Conservation (phyloP, 2,797 vertebrate genomes). For the Semaprochilodus insignis region DNA sequence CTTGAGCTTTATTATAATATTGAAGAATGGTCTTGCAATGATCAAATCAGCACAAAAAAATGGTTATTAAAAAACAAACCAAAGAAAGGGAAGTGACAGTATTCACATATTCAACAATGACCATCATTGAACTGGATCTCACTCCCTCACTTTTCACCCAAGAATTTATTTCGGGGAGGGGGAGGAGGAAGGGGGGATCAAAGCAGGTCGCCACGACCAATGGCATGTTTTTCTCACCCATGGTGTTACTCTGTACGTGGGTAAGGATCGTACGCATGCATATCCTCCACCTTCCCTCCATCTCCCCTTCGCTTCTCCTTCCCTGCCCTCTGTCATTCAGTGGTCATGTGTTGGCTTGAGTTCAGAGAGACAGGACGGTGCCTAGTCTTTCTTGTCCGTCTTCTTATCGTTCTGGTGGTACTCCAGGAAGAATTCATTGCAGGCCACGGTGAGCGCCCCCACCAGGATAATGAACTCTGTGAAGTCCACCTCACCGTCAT, state of each 20-base stretch:
- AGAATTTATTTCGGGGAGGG: constrained; percentile 15
- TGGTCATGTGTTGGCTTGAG: constrained; percentile 51
- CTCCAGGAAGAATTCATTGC: constrained; percentile 85
- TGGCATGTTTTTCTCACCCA: constrained; percentile 17
- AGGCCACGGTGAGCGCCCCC: constrained; percentile 83
- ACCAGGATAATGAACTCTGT: constrained; percentile 84
- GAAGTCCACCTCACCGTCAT: constrained; percentile 84
- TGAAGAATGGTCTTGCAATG: constrained; percentile 57
- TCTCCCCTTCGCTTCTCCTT: constrained; percentile 9
- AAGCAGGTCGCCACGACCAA: background rate
- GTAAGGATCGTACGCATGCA: constrained; percentile 20
- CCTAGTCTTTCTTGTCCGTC: constrained; percentile 48
- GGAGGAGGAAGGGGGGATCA: constrained; percentile 3
- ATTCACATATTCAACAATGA: constrained; percentile 67
- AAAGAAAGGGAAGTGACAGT: constrained; percentile 60
- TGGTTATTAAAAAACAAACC: constrained; percentile 70
- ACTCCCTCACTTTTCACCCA: constrained; percentile 30
- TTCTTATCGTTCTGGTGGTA: constrained; percentile 77
- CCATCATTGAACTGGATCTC: constrained; percentile 39
- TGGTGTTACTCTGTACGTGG: background rate
- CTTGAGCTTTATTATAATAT: constrained; percentile 74
- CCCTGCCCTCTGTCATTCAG: constrained; percentile 10
- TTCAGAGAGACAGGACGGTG: constrained; percentile 12
- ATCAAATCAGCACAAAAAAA: constrained; percentile 49
- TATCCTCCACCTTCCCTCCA: constrained; percentile 9